Evolutionary conservation across 1,140 invertebrate genomes (phyloP).

Genomic region (Drosophila mayri): DNA sequence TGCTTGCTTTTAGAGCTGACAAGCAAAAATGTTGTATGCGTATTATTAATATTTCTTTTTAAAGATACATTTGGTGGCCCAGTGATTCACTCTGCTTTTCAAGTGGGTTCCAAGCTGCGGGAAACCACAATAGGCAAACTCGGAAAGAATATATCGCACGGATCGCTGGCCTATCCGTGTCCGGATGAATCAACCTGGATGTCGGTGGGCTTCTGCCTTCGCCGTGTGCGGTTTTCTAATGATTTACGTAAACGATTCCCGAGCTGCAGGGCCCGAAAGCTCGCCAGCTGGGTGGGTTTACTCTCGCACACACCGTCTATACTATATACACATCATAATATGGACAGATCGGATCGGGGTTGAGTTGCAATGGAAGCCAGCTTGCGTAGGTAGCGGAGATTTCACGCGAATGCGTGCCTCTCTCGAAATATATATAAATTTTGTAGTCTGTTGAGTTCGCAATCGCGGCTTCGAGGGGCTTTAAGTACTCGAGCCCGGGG

Average conservation of each 20-base stretch:
- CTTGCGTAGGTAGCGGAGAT: constrained; percentile 41
- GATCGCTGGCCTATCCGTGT: constrained; percentile 42
- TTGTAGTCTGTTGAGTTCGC: constrained; percentile 14
- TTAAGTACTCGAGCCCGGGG: constrained; percentile 62
- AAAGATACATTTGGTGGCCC: not conserved
- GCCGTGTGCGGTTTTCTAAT: constrained; percentile 25
- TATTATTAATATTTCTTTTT: constrained; percentile 34
- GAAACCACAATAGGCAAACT: constrained; percentile 34
- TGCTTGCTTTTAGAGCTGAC: constrained; percentile 42
- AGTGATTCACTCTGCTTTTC: constrained; percentile 31
- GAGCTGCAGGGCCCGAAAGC: constrained; percentile 51
- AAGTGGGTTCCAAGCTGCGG: constrained; percentile 9
- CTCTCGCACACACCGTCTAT: not conserved
- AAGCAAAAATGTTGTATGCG: constrained; percentile 11
- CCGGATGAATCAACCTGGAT: constrained; percentile 39
- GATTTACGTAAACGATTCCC: constrained; percentile 65
- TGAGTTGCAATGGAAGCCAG: constrained; percentile 22
- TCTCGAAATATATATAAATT: constrained; percentile 25
- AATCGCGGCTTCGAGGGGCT: constrained; percentile 47
- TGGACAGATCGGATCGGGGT: constrained; percentile 20
- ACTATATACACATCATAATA: constrained; percentile 4
- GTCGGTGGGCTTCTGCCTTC: not conserved
- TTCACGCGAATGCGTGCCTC: constrained; percentile 54
- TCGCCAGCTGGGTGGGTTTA: constrained; percentile 22
- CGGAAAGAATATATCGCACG: constrained; percentile 32